Evolutionary conservation across 2,797 vertebrate species (phyloP).

Genomic region (Pygocentrus nattereri): DNA sequence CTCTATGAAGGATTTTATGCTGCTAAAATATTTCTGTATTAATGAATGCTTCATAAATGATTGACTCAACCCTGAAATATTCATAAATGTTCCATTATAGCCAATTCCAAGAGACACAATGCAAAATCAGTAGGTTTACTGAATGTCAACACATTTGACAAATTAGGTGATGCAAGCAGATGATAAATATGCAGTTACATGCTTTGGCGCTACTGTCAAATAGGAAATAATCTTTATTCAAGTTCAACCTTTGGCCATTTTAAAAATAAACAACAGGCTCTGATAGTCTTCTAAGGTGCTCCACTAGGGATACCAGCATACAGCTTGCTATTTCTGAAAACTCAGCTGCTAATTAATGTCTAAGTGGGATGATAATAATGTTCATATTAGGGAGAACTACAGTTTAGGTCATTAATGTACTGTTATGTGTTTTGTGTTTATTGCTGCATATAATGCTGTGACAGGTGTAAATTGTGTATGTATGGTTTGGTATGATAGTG

Average conservation of each 20-base stretch:
- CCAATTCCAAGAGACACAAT: neutral
- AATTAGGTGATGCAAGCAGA: neutral
- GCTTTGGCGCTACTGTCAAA: neutral
- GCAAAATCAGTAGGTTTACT: neutral
- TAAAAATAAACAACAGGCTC: conserved; percentile 2
- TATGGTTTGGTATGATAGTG: neutral
- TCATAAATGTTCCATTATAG: neutral
- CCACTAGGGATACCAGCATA: neutral
- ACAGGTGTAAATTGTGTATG: neutral
- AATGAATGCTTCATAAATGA: neutral
- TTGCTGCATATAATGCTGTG: neutral
- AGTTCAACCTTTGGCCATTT: neutral
- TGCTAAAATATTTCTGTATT: neutral
- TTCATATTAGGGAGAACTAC: neutral
- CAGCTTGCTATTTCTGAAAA: neutral
- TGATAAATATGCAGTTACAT: neutral
- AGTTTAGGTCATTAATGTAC: conserved; percentile 5
- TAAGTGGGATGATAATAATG: neutral
- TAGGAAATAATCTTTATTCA: neutral
- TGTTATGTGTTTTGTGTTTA: neutral
- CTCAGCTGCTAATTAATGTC: neutral
- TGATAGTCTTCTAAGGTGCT: neutral
- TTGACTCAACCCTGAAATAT: neutral
- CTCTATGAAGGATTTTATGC: neutral
- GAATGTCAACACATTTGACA: neutral